These are phyloP conservation scores for Luffia ferchaultella DNA, from an alignment of 2,888 invertebrate species.

Conservation along the genomic window DNA sequence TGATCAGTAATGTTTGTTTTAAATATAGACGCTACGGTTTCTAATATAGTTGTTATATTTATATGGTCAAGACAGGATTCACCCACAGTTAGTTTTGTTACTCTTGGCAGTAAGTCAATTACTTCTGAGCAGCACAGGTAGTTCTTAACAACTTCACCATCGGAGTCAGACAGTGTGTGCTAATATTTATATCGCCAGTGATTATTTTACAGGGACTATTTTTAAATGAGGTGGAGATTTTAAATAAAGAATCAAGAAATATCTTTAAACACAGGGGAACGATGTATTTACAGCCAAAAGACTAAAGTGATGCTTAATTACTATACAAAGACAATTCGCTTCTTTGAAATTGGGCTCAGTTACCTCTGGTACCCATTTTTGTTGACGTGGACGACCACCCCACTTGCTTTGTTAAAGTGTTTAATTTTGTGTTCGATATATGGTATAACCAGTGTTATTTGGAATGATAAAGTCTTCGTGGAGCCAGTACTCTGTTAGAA, in stretches of 20 bases:
- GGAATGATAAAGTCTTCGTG: too few species aligned
- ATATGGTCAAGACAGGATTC: conserved; percentile 13
- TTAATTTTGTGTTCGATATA: too few species aligned
- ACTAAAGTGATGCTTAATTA: too few species aligned
- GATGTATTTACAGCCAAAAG: conserved; percentile 11
- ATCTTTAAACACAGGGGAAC: conserved; percentile 11
- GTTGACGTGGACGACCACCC: too few species aligned
- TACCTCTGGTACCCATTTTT: too few species aligned
- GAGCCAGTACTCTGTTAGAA: too few species aligned
- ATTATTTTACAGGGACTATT: conserved; percentile 3
- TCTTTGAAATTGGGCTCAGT: too few species aligned
- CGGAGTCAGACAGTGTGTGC: background rate
- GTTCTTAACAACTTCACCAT: background rate
- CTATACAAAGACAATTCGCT: too few species aligned
- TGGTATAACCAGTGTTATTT: too few species aligned
- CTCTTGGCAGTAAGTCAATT: conserved; percentile 6
- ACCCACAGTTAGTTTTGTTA: conserved; percentile 9
- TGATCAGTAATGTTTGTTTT: conserved; percentile 10
- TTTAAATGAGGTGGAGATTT: background rate
- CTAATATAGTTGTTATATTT: conserved; percentile 1
- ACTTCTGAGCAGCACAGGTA: conserved; percentile 10
- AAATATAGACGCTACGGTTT: conserved; percentile 8
- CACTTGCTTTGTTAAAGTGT: too few species aligned
- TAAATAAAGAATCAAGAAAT: conserved; percentile 8
- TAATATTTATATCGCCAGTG: conserved; percentile 14